These are phyloP conservation scores for Cephus runcator DNA, from an alignment of 2,888 invertebrate species.

Conservation along the genomic window DNA sequence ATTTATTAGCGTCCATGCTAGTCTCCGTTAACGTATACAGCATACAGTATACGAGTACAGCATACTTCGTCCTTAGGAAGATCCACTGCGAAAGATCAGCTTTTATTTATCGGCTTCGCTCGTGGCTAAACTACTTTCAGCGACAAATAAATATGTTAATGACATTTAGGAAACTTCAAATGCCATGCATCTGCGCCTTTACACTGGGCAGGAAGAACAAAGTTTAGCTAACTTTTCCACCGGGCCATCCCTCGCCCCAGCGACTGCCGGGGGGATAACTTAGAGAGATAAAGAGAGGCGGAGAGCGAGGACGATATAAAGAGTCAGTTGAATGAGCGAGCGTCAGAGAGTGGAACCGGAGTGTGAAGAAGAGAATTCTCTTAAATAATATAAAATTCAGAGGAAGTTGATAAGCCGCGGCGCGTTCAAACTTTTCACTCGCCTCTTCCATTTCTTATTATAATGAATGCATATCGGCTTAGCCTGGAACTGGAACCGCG, in stretches of 20 bases:
- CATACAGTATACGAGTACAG: not conserved
- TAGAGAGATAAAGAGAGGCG: constrained; percentile 14
- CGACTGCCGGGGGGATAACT: constrained; percentile 10
- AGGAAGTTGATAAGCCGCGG: constrained; percentile 61
- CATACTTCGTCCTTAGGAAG: not conserved
- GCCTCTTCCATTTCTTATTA: constrained; percentile 60
- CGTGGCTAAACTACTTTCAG: constrained; percentile 42
- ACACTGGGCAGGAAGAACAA: constrained; percentile 46
- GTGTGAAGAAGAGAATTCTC: constrained; percentile 44
- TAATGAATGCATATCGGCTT: constrained; percentile 66
- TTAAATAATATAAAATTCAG: constrained; percentile 65
- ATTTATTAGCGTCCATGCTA: not conserved
- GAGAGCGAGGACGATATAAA: constrained; percentile 5
- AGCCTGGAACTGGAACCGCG: constrained; percentile 49
- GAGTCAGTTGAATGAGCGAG: not conserved
- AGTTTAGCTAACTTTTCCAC: constrained; percentile 53
- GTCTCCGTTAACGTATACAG: not conserved
- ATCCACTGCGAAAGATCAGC: not conserved
- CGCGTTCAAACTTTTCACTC: constrained; percentile 47
- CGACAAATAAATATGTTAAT: constrained; percentile 62
- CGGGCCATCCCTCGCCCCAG: constrained; percentile 26
- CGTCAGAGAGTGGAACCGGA: constrained; percentile 21
- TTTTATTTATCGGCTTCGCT: not conserved
- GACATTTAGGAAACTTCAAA: constrained; percentile 56
- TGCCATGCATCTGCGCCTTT: constrained; percentile 56